Evolutionary conservation across 2,797 vertebrate species (phyloP), one percentile per base, ranked within the genome.

Genomic region (Rhabdophis nuchalis): DNA sequence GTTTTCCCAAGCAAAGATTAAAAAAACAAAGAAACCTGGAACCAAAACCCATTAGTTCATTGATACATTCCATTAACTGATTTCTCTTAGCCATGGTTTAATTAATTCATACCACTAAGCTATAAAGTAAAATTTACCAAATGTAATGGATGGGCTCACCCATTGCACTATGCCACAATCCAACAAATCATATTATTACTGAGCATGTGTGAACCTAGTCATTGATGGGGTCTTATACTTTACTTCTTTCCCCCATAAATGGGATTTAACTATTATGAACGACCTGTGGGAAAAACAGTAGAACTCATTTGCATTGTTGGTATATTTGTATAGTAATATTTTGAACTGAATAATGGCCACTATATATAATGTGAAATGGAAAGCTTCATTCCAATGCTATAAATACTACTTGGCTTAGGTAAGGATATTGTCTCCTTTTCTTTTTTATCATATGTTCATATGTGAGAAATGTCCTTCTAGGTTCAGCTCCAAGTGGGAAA

Each of bases 391-490:
- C 52, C 52, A 90, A 53, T 64, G 57, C 20, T 53, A 56, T 77
- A 87, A 77, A 87, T 29, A 32, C n/a, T 87, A 58, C 41, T 82
- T 90, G 92, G 86, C 92, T 18, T 5, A 88, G 56, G 20, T 85
- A 87, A 88, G 50, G n/a, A 50, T 36, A 92, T 82, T 54, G 56
- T 60, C 68, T 90, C 46, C 53, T 90, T 90, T 93, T 88, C 41
- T 88, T 60, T 20, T 90, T 88, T 12, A 36, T 85, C n/a, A 54
- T 93, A 53, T 92, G 93, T 86, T 94, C n/a, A n/a, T n/a, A n/a
- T n/a, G n/a, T n/a, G n/a, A n/a, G n/a, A n/a, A n/a, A n/a, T n/a
- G n/a, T n/a, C n/a, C n/a, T n/a, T n/a, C n/a, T n/a, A n/a, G n/a
- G n/a, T n/a, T n/a, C n/a, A n/a, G n/a, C n/a, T n/a, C n/a, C n/a